phyloP scores from a whole-genome alignment of 2,888 invertebrate species.

The Metacarcinus magister region DNA sequence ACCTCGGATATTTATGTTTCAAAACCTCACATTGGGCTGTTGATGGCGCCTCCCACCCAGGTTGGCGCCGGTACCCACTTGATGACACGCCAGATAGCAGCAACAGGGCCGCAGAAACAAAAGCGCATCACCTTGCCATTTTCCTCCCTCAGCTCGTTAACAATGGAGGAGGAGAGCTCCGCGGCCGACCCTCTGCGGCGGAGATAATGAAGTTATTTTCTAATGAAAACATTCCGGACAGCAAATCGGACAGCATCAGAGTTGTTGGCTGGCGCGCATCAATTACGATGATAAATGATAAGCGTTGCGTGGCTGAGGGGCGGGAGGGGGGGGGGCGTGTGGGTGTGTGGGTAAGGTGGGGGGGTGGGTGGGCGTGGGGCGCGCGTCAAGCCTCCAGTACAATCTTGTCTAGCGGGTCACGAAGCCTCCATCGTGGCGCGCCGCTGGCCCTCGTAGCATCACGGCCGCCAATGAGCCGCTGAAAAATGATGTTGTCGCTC shows the following conservation, averaged over 20 bases:
- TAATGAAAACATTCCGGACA: constrained; percentile 79
- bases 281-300: constrained; percentile 80
- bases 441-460: constrained; percentile 37
- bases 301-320: constrained; percentile 74
- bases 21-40: background rate
- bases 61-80: constrained; percentile 47
- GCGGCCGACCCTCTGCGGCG: constrained; percentile 59
- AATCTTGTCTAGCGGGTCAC: constrained; percentile 53
- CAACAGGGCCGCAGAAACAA: constrained; percentile 72
- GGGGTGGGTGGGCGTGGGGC: background rate
- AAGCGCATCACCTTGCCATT: constrained; percentile 67
- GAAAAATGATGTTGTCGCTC: constrained; percentile 71
- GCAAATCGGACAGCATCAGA: constrained; percentile 72
- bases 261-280: constrained; percentile 76
- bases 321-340: background rate
- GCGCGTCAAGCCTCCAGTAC: background rate
- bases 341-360: background rate
- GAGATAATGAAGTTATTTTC: constrained; percentile 80
- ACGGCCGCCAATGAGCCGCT: constrained; percentile 56
- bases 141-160: constrained; percentile 75
- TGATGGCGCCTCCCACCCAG: constrained; percentile 73
- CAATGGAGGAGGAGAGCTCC: constrained; percentile 63
- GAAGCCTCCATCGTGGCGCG: constrained; percentile 68
- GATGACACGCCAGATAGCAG: constrained; percentile 76
- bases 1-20: constrained; percentile 16